These are phyloP conservation scores for Blera fallax DNA, from an alignment of 2,888 invertebrate genomes.

Conservation along the genomic window DNA sequence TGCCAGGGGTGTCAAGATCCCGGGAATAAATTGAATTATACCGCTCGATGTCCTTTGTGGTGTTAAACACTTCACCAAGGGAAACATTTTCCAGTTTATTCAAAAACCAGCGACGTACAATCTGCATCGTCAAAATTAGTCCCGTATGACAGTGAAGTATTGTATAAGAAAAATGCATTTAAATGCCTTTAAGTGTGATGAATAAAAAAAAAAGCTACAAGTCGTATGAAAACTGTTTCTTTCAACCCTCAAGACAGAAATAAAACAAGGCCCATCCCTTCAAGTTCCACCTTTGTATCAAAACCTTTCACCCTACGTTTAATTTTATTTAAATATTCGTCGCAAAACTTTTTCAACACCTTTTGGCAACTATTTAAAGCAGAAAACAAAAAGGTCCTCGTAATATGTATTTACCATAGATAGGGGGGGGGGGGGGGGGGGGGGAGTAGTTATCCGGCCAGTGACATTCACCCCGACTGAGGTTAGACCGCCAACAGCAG, in stretches of 20 bases:
- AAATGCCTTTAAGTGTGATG: no score
- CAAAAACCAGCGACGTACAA: no score
- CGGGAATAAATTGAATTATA: no score
- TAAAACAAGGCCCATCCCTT: background rate
- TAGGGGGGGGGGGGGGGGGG: background rate
- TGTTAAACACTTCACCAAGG: no score
- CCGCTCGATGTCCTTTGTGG: no score
- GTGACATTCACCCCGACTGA: conserved; percentile 59
- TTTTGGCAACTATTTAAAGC: conserved; percentile 23
- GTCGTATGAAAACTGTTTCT: background rate
- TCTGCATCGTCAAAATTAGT: no score
- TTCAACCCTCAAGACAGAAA: no score
- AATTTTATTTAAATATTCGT: conserved; percentile 49
- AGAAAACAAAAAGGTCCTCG: conserved; percentile 17
- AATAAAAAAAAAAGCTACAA: no score
- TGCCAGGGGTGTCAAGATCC: no score
- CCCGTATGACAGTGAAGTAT: no score
- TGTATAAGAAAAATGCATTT: no score
- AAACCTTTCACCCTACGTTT: background rate
- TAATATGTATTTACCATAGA: conserved; percentile 22
- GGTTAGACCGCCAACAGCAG: conserved; percentile 41
- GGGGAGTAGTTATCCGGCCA: conserved; percentile 29
- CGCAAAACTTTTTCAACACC: conserved; percentile 57
- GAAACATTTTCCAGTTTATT: no score
- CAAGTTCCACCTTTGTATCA: background rate